A percentile compares a stretch with the other conserved stretches of the same genome.
Conservation (phyloP, 2,113 vertebrate genomes). For the Hemiscyllium ocellatum region DNA sequence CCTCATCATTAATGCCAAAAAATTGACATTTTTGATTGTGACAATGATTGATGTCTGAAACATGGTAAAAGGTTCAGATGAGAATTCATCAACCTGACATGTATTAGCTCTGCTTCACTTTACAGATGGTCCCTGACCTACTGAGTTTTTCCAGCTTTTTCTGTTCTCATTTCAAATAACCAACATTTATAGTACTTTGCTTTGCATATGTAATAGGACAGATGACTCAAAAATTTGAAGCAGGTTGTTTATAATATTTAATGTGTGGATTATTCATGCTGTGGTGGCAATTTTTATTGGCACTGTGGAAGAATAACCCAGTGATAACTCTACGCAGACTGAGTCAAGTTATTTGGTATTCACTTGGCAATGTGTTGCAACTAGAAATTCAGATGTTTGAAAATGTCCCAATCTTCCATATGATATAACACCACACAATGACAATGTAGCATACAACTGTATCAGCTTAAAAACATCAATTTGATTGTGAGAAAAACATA, state of each 20-base stretch:
- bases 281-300: neutral
- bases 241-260: neutral
- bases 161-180: too few relatives aligned
- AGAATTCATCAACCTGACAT: too few relatives aligned
- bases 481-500: neutral
- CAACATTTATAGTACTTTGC: too few relatives aligned
- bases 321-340: neutral
- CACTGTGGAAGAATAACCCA: neutral
- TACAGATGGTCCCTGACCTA: too few relatives aligned
- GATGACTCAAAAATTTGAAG: neutral
- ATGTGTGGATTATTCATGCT: neutral
- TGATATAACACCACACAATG: neutral
- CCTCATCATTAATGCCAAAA: neutral
- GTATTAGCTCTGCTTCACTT: too few relatives aligned
- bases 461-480: neutral
- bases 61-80: too few relatives aligned
- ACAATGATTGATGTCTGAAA: neutral
- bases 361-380: neutral
- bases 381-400: neutral
- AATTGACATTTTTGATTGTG: neutral
- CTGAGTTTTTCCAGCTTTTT: too few relatives aligned
- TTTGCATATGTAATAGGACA: too few relatives aligned
- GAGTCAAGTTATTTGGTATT: neutral
- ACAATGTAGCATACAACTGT: neutral
- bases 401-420: neutral